Evolutionary conservation across 2,888 invertebrate genomes (phyloP).

Genomic region (Lithophane ornitopus): DNA sequence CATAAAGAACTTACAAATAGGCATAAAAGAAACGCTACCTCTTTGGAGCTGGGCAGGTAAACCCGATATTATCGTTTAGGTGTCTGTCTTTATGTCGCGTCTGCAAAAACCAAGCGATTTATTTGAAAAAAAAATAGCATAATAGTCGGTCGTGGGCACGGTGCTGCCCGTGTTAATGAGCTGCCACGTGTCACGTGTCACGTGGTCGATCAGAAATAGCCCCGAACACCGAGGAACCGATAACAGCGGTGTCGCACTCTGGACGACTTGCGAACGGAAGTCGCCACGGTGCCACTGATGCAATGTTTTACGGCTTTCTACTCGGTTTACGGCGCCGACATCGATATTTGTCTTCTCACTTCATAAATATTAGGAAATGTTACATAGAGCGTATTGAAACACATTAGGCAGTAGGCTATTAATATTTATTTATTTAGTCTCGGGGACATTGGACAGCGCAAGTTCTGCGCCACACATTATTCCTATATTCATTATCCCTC

Average conservation of each 20-base stretch:
- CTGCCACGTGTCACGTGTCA: constrained; percentile 59
- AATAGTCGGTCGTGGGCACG: constrained; percentile 40
- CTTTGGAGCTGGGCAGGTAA: not conserved
- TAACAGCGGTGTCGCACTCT: constrained; percentile 62
- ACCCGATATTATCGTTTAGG: not conserved
- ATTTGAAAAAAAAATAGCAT: constrained; percentile 25
- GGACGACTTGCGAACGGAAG: constrained; percentile 67
- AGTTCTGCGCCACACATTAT: not conserved
- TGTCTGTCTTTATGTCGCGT: not conserved
- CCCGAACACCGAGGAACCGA: constrained; percentile 55
- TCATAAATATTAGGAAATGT: constrained; percentile 47
- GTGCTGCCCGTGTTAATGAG: constrained; percentile 63
- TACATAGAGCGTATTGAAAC: constrained; percentile 28
- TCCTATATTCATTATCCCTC: not conserved
- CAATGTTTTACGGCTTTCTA: constrained; percentile 66
- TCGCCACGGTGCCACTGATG: constrained; percentile 57
- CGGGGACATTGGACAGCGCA: not conserved
- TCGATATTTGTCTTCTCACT: constrained; percentile 52
- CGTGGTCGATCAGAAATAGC: constrained; percentile 65
- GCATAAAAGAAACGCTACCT: not conserved
- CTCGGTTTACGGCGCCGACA: constrained; percentile 47
- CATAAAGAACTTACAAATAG: not conserved
- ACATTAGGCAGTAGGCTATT: constrained; percentile 2
- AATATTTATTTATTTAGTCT: constrained; percentile 4
- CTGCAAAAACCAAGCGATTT: not conserved